Percentiles rank a stretch among this genome's conserved stretches.
phyloP scores from a whole-genome alignment of 2,797 vertebrate genomes.

The Poecilia wingei region DNA sequence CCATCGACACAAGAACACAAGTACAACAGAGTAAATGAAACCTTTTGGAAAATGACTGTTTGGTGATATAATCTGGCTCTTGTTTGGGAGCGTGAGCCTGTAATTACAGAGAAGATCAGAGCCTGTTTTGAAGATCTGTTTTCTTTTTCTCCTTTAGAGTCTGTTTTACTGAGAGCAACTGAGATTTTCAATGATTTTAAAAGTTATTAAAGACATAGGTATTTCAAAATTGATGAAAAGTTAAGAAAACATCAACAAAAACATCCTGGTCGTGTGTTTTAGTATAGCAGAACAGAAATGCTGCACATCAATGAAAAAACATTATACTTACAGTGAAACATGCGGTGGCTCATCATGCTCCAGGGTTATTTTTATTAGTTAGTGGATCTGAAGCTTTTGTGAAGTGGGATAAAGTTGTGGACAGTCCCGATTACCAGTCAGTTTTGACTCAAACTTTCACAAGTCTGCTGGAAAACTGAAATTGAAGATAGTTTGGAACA shows the following conservation, averaged over 20 bases:
- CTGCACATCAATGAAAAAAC: background rate
- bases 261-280: background rate
- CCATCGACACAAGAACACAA: background rate
- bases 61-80: conserved; percentile 2
- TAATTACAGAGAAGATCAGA: conserved; percentile 24
- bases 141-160: conserved; percentile 34
- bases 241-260: background rate
- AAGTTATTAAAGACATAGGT: background rate
- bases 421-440: background rate
- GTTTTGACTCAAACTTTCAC: background rate
- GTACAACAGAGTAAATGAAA: background rate
- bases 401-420: background rate
- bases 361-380: background rate
- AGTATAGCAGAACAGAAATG: background rate
- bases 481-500: background rate
- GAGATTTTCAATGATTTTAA: background rate
- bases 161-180: background rate
- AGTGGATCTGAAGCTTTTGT: background rate
- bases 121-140: background rate
- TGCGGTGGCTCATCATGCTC: background rate
- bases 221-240: background rate
- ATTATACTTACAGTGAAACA: background rate
- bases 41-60: conserved; percentile 8
- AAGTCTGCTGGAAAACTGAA: background rate
- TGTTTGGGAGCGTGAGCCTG: background rate